Percentiles rank a stretch among this genome's conserved stretches.
phyloP scores from a whole-genome alignment of 2,888 invertebrate genomes.

The Pristionchus japonicus region DNA sequence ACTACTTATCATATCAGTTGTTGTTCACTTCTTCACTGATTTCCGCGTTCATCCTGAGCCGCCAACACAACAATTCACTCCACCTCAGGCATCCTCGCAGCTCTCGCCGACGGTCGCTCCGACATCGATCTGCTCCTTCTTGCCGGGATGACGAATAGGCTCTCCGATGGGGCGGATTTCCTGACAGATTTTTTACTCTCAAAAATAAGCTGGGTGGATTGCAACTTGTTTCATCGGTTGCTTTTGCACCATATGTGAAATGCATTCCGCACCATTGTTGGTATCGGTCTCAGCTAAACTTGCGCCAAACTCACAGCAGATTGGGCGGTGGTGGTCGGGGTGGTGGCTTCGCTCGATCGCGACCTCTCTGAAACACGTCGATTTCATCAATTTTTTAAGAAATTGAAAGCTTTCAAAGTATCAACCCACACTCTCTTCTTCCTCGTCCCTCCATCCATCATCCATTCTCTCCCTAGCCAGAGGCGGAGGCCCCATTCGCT shows the following conservation, averaged over 20 bases:
- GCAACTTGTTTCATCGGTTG: too few relatives aligned
- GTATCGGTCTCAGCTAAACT: too few relatives aligned
- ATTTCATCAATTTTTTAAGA: neutral
- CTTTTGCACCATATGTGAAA: too few relatives aligned
- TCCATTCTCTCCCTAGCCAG: neutral
- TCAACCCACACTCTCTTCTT: neutral
- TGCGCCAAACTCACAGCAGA: conserved; percentile 5
- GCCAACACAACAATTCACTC: too few relatives aligned
- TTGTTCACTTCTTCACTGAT: too few relatives aligned
- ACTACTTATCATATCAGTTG: too few relatives aligned
- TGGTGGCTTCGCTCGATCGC: neutral
- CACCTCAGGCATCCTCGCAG: conserved; percentile 7
- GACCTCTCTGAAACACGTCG: neutral
- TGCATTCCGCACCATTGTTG: too few relatives aligned
- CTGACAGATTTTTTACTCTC: neutral
- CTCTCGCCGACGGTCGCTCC: conserved; percentile 4
- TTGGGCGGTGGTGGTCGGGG: conserved; percentile 8
- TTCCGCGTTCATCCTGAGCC: too few relatives aligned
- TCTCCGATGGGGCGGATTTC: neutral
- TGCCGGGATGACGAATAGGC: neutral
- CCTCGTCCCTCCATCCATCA: neutral
- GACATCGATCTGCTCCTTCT: neutral
- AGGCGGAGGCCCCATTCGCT: neutral
- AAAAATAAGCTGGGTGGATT: too few relatives aligned
- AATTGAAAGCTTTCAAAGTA: neutral